Evolutionary conservation across 2,113 vertebrate genomes (phyloP), one percentile per base, ranked within the genome.

Genomic region (Channa argus): DNA sequence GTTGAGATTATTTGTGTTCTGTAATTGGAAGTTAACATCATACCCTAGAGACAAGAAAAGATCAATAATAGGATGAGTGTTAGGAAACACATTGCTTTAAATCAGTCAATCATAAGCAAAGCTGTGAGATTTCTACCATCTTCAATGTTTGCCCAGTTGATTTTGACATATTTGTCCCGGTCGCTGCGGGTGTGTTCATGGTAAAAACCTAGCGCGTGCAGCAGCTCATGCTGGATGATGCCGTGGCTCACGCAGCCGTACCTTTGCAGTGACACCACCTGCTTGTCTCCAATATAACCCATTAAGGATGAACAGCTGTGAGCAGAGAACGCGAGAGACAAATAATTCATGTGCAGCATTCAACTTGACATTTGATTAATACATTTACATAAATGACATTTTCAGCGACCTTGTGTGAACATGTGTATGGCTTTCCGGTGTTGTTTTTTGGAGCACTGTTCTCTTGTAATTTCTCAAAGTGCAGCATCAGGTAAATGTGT

Each of bases 161-260:
- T 88, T 5, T 0, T 72, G 61, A 95, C 6, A 5, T 94, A 70
- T 0, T 63, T 0, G 76, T 94, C 88, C 0, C 92, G 84, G 83
- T 94, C 86, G 4, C 71, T 81, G 2, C 92, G 79, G 0, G 14
- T 91, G 61, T 95, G 93, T n/a, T 95, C 92, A 9, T 94, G 92
- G 74, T 88, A 78, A 83, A 94, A 93, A 14, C 93, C 92, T 33
- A 94, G 37, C 0, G 83, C 9, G 10, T 93, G 93, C 37, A 93
- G 58, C 56, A 93, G 46, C 58, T 92, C 91, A 8, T 94, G 93
- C 61, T 89, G 86, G 56, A 83, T 69, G 69, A 94, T 54, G 5
- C 88, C 84, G 0, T 44, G 9, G 0, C 1, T 0, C 0, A 94
- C 0, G 10, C 93, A 94, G 43, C 86, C 84, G 0, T 2, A 62